phyloP scores from a whole-genome alignment of 2,113 vertebrate genomes.

The Trogon melanurus region DNA sequence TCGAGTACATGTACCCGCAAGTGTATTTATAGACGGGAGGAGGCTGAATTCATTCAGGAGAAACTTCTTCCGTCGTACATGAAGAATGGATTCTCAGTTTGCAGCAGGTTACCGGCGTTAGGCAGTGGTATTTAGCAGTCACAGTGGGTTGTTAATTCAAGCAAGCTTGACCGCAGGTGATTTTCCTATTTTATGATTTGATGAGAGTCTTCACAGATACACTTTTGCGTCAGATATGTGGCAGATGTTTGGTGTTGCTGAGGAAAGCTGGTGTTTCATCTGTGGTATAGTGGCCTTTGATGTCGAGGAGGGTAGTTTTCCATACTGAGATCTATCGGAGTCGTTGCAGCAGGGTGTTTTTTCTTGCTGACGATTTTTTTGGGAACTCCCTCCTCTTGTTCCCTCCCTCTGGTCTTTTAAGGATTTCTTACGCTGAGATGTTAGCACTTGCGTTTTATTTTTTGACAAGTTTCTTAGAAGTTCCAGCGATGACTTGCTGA shows the following conservation, averaged over 20 bases:
- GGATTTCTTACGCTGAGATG: neutral
- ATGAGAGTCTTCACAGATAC: neutral
- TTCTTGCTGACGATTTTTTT: neutral
- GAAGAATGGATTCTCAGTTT: neutral
- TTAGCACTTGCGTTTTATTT: neutral
- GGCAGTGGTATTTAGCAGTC: neutral
- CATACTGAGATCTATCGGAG: neutral
- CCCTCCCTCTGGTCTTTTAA: neutral
- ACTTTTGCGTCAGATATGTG: neutral
- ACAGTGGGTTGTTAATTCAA: neutral
- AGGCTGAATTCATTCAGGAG: neutral
- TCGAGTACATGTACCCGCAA: accelerated
- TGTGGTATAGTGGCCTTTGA: neutral
- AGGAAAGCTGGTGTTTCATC: constrained; percentile 4
- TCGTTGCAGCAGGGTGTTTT: neutral
- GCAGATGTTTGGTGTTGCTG: neutral
- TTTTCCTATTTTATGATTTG: neutral
- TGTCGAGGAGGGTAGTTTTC: neutral
- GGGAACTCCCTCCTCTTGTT: constrained; percentile 19
- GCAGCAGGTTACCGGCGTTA: neutral
- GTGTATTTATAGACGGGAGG: neutral
- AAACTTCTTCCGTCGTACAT: neutral
- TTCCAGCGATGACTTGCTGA: neutral
- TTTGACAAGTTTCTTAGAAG: constrained; percentile 8
- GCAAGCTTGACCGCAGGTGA: neutral